Evolutionary conservation across 2,797 vertebrate genomes (phyloP), one percentile per base, ranked within the genome.

Genomic region (Staurois parvus): DNA sequence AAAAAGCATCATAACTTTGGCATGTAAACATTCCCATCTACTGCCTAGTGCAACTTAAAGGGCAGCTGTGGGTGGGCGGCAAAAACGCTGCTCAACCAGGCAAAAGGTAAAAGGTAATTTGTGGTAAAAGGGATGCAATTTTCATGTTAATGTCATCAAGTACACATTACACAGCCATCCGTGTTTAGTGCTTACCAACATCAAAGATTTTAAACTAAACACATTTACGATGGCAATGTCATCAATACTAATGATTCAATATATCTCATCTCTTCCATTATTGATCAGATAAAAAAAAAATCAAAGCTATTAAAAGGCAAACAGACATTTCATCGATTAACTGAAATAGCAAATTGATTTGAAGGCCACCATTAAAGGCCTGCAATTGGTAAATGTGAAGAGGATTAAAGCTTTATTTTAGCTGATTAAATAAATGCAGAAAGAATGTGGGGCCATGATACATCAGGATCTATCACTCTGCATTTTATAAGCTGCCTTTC

Each of bases 271-370:
- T 13, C 52, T 72, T 73, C 28, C 29, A 32, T 4, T 82, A 86
- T 83, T 82, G 85, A 86, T 82, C 26, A 19, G 15, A 19, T 37
- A 86, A 64, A 64, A 52, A 52, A 26, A 66, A 72, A 86, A 78
- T 78, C 67, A 72, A 81, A 86, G 74, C 74, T 86, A 81, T 76
- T 86, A 77, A 82, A 81, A 86, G 64, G 62, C 30, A 69, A 86
- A 86, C 66, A 76, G 68, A 59, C 85, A 77, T 64, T 56, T 48
- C 67, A 86, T 86, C 3, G 85, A 86, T 82, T 77, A 78, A 56
- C 29, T 67, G 67, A 77, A 81, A 82, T 24, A 48, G 72, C 13
- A 24, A 67, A 86, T 81, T 77, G 85, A 82, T 82, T 64, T 72
- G 48, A 82, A 82, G 67, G 79, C 74, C 66, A 29, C 74, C 52